Conservation (phyloP, 2,888 invertebrate genomes). For the Ceramica pisi region DNA sequence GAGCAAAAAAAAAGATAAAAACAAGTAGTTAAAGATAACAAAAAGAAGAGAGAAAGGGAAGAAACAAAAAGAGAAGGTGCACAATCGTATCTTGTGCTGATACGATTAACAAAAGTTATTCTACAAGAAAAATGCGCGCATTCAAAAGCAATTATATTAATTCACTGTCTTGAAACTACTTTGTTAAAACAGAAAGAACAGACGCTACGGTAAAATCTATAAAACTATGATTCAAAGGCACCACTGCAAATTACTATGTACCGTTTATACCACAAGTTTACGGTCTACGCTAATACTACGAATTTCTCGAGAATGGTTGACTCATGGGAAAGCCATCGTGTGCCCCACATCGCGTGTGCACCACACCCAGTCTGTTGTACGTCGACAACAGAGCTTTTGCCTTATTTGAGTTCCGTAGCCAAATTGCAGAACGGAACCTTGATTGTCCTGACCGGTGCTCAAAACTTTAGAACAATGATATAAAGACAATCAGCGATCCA, state of each 20-base stretch:
- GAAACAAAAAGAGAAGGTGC: not conserved
- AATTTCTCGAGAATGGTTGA: slow-evolving; percentile 57
- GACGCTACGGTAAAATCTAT: slow-evolving; percentile 5
- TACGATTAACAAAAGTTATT: not conserved
- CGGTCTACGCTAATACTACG: slow-evolving; percentile 24
- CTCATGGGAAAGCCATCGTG: slow-evolving; percentile 63
- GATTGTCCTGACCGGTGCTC: not conserved
- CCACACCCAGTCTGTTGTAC: slow-evolving; percentile 55
- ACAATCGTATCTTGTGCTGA: not conserved
- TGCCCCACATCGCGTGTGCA: slow-evolving; percentile 52
- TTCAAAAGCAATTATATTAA: not conserved
- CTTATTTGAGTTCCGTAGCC: slow-evolving; percentile 29
- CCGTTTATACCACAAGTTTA: not conserved
- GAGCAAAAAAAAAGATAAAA: not conserved
- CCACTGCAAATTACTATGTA: slow-evolving; percentile 23
- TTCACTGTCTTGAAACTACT: not conserved
- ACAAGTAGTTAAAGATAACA: not conserved
- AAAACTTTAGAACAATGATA: no score
- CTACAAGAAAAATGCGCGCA: no score
- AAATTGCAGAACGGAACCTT: not conserved
- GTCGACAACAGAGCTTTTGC: slow-evolving; percentile 31
- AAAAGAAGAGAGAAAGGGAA: no score
- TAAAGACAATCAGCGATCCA: no score
- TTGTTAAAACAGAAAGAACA: not conserved
- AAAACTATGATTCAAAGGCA: slow-evolving; percentile 34